Conservation (phyloP, 2,888 invertebrate species). For the Myopa testacea region DNA sequence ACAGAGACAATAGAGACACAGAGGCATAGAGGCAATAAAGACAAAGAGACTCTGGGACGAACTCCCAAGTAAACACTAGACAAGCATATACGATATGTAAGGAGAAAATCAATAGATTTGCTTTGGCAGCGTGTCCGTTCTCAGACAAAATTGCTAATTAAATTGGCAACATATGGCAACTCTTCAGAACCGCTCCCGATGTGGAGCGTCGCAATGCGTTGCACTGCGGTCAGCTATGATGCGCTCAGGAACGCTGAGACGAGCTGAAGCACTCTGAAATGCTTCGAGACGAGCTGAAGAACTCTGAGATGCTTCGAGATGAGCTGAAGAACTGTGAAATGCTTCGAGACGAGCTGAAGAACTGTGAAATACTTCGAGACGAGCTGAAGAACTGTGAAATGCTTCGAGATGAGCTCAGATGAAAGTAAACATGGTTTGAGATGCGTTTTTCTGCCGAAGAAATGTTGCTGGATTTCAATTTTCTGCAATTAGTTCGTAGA, state of each 20-base stretch:
- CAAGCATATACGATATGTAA: background rate
- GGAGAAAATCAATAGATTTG: slow-evolving; percentile 22
- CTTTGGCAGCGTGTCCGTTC: background rate
- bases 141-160: slow-evolving; percentile 27
- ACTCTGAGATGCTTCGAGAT: too few relatives aligned
- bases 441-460: background rate
- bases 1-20: background rate
- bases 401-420: too few relatives aligned
- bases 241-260: background rate
- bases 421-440: too few relatives aligned
- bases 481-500: background rate
- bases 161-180: slow-evolving; percentile 31
- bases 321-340: too few relatives aligned
- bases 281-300: too few relatives aligned
- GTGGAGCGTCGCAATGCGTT: slow-evolving; percentile 15
- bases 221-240: slow-evolving; percentile 3
- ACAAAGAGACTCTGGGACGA: background rate
- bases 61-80: background rate
- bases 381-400: too few relatives aligned
- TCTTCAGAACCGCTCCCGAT: background rate
- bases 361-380: too few relatives aligned
- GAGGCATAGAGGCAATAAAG: background rate
- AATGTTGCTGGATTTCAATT: background rate
- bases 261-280: too few relatives aligned
- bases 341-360: too few relatives aligned